Conservation (phyloP, 2,797 vertebrate species). For the Notamacropus eugenii region DNA sequence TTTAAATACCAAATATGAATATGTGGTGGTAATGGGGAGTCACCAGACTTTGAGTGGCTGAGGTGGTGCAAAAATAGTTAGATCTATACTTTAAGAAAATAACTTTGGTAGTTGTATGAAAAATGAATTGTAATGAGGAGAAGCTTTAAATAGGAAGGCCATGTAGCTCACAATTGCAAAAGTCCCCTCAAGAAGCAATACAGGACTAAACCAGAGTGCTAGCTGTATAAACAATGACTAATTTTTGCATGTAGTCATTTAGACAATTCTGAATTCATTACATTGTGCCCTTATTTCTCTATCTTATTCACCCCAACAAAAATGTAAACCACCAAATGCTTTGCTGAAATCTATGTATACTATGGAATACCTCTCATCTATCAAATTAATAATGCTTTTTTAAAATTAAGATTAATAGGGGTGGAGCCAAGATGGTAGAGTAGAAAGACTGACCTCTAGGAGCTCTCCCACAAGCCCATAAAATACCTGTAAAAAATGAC, state of each 20-base stretch:
- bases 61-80: background rate
- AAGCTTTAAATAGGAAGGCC: background rate
- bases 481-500: too few relatives aligned
- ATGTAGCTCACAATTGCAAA: background rate
- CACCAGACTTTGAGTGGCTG: background rate
- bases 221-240: background rate
- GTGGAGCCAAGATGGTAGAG: too few relatives aligned
- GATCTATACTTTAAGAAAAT: background rate
- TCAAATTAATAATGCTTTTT: background rate
- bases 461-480: too few relatives aligned
- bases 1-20: background rate
- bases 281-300: background rate
- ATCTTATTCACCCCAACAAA: background rate
- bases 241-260: background rate
- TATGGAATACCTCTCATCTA: background rate
- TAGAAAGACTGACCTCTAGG: too few relatives aligned
- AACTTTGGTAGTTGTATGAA: background rate
- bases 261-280: background rate
- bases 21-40: background rate
- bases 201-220: background rate
- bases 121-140: background rate
- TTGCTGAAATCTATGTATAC: background rate
- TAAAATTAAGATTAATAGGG: background rate
- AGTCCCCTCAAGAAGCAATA: background rate
- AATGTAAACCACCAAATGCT: background rate